Percentiles rank a stretch among this genome's conserved stretches.
These are phyloP conservation scores for Nothura maculosa DNA, from an alignment of 2,797 vertebrate genomes.

Conservation along the genomic window DNA sequence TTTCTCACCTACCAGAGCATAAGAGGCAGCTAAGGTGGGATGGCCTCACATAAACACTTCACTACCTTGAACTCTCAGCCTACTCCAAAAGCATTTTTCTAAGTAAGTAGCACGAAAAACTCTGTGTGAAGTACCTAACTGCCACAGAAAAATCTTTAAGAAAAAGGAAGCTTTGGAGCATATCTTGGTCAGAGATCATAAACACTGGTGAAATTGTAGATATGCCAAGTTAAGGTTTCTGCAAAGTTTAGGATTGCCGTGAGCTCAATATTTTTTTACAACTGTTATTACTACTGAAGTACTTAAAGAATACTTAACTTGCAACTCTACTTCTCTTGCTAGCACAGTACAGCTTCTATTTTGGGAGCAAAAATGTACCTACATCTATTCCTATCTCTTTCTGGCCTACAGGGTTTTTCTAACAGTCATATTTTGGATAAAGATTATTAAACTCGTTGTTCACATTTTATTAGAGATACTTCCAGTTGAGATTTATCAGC, in stretches of 20 bases:
- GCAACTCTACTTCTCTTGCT: neutral
- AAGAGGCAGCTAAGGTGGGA: neutral
- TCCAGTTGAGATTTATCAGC: neutral
- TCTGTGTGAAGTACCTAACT: neutral
- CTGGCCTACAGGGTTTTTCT: neutral
- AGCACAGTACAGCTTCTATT: neutral
- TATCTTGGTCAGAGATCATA: neutral
- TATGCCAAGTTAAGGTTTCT: neutral
- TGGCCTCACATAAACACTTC: accelerated
- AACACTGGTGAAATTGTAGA: neutral
- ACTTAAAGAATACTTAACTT: neutral
- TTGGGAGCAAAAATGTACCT: neutral
- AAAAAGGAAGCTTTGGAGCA: neutral
- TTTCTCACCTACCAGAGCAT: neutral
- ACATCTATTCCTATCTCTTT: neutral
- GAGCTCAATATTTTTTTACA: neutral
- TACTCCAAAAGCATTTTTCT: neutral
- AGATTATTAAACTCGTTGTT: neutral
- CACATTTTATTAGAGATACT: neutral
- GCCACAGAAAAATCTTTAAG: neutral
- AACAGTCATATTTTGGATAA: neutral
- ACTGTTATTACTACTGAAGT: neutral
- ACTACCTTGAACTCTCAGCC: neutral
- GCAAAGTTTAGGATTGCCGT: neutral
- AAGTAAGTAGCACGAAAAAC: neutral